Evolutionary conservation across 35 echinoderm and acorn worm genomes (phyloP).

Genomic region (Antedon bifida): DNA sequence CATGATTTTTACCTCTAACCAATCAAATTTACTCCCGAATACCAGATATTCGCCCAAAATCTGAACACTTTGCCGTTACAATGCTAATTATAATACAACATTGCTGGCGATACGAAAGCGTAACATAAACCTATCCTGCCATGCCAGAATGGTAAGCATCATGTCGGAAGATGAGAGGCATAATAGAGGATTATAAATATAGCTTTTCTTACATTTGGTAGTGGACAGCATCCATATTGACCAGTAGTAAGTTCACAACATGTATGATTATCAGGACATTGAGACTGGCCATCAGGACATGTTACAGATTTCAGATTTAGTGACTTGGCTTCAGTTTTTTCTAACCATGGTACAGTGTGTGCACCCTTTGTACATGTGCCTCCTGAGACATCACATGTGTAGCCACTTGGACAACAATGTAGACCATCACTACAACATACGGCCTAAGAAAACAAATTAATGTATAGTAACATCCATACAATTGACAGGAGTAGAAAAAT

Average conservation of each 20-base stretch:
- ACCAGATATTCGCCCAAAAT: no score
- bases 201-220: slow-evolving; percentile 18
- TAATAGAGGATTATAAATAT: not conserved
- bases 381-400: slow-evolving; percentile 3
- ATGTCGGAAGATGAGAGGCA: no score
- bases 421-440: slow-evolving; percentile 27
- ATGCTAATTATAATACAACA: no score
- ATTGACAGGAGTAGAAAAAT: no score
- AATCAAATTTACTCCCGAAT: no score
- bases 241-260: not conserved
- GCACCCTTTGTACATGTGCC: slow-evolving; percentile 14
- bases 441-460: not conserved
- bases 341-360: slow-evolving; percentile 4
- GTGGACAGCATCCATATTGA: not conserved
- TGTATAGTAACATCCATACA: no score
- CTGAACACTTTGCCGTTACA: no score
- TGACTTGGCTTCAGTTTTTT: slow-evolving; percentile 9
- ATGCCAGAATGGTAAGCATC: no score
- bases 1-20: no score
- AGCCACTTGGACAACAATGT: slow-evolving; percentile 40
- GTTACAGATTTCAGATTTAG: not conserved
- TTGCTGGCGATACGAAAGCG: no score
- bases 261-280: not conserved
- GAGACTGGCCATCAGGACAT: not conserved
- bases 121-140: no score